Percentiles rank a stretch among this genome's conserved stretches.
Evolutionary conservation across 1,140 invertebrate genomes (phyloP).

Genomic region (Leucophenga varia): DNA sequence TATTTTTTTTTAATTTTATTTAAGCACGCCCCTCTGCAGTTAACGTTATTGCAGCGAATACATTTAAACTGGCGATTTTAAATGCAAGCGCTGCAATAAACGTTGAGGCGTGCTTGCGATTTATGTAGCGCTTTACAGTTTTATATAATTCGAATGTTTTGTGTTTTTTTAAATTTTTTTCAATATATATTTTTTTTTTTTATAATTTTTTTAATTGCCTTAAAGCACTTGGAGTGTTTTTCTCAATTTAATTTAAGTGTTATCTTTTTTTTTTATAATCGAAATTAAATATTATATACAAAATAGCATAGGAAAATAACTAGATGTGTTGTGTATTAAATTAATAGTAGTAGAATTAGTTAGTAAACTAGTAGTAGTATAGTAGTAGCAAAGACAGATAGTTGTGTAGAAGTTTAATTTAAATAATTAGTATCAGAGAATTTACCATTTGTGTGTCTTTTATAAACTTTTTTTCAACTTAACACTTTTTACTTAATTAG

Average conservation of each 20-base stretch:
- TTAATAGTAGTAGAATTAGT: constrained; percentile 51
- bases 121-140: neutral
- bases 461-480: constrained; percentile 15
- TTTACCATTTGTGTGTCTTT: constrained; percentile 30
- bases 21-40: constrained; percentile 1
- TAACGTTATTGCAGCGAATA: neutral
- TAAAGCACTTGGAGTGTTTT: constrained; percentile 54
- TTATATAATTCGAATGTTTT: constrained; percentile 41
- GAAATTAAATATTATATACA: constrained; percentile 33
- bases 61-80: constrained; percentile 47
- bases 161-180: constrained; percentile 18
- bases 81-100: neutral
- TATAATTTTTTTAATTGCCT: constrained; percentile 38
- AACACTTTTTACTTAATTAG: constrained; percentile 9
- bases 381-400: constrained; percentile 21
- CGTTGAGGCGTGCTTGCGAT: neutral
- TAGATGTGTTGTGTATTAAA: constrained; percentile 47
- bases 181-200: constrained; percentile 16
- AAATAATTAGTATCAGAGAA: constrained; percentile 4
- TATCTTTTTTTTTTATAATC: constrained; percentile 12
- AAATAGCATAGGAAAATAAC: constrained; percentile 39
- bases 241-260: constrained; percentile 37
- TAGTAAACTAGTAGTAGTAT: constrained; percentile 34
- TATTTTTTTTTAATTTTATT: constrained; percentile 26
- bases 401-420: too few species aligned